Percentiles rank a stretch among this genome's conserved stretches.
These are phyloP conservation scores for Zophobas atratus DNA, from an alignment of 1,140 invertebrate species.

Conservation along the genomic window DNA sequence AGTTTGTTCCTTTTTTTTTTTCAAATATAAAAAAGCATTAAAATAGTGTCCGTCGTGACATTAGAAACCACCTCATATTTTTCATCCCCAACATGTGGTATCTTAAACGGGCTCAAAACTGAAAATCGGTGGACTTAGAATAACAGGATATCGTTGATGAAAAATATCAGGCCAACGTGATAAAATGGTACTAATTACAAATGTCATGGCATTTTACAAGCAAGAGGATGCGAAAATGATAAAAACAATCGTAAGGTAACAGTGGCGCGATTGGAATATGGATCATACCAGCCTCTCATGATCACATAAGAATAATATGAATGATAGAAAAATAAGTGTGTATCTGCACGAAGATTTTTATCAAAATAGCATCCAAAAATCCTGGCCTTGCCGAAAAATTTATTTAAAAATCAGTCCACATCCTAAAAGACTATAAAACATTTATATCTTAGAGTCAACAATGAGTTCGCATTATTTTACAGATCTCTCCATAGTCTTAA, in stretches of 20 bases:
- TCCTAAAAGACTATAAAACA: slow-evolving; percentile 49
- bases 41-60: slow-evolving; percentile 20
- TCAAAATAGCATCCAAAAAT: slow-evolving; percentile 48
- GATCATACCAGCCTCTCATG: slow-evolving; percentile 49
- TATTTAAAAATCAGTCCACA: slow-evolving; percentile 47
- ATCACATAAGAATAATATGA: slow-evolving; percentile 24
- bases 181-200: slow-evolving; percentile 40
- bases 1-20: slow-evolving; percentile 14
- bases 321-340: slow-evolving; percentile 34
- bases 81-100: slow-evolving; percentile 31
- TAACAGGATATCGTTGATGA: slow-evolving; percentile 22
- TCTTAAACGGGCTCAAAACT: slow-evolving; percentile 32
- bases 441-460: slow-evolving; percentile 46
- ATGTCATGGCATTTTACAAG: slow-evolving; percentile 32
- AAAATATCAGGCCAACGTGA: slow-evolving; percentile 37
- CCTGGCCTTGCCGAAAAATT: slow-evolving; percentile 25
- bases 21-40: slow-evolving; percentile 30
- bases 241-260: slow-evolving; percentile 33
- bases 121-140: slow-evolving; percentile 10
- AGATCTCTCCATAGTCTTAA: slow-evolving; percentile 40
- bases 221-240: slow-evolving; percentile 38
- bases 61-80: slow-evolving; percentile 34
- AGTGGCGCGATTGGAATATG: slow-evolving; percentile 25
- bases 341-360: slow-evolving; percentile 37
- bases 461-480: slow-evolving; percentile 44